Base-by-base conservation (phyloP, 2,888 invertebrate species). In the Urechis unicinctus region DNA sequence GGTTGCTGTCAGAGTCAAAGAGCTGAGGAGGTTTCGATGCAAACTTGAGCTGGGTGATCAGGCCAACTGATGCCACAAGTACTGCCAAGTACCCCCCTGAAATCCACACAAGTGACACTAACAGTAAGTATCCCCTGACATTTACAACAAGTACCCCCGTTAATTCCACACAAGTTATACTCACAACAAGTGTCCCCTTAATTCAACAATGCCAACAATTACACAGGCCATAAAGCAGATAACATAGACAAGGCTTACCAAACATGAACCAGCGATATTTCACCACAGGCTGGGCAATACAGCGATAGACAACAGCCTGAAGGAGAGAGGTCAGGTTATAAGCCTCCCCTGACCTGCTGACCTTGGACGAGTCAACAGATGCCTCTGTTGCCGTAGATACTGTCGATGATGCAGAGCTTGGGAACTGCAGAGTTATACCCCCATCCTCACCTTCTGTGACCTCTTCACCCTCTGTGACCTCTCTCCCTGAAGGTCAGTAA, bases 21-120 rank as follows among this genome's bases (percentile, higher is more conserved):
- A 74, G 65, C 60, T 72, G 70, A 1, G 72, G 74, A 4, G 74
- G 73, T 55, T 70, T 69, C 5, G 68, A 66, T 4, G 73, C 66
- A 0, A 69, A 67, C 25, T 61, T 61, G 9, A 74, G 59, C 52
- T 66, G 69, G 1, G 67, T 62, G 54, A 71, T 65, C 45, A 72
- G 56, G 2, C 66, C 68, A 17, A 68, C 55, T 2, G 70, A 69
- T 1, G 62, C 53, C n/a, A 60, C 60, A 43, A 74, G 51, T 28
- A 72, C n/a, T 28, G 64, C 50, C 31, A 64, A 22, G 41, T 66
- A 71, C 21, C 67, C 31, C 29, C 57, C 71, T 71, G 61, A 29
- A 62, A 60, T 46, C n/a, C n/a, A n/a, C n/a, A n/a, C n/a, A n/a
- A 49, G 3, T 42, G 4, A 51, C 25, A 50, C 4, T 6, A 31